Conservation (phyloP, 2,888 invertebrate species). For the Apamea crenata region DNA sequence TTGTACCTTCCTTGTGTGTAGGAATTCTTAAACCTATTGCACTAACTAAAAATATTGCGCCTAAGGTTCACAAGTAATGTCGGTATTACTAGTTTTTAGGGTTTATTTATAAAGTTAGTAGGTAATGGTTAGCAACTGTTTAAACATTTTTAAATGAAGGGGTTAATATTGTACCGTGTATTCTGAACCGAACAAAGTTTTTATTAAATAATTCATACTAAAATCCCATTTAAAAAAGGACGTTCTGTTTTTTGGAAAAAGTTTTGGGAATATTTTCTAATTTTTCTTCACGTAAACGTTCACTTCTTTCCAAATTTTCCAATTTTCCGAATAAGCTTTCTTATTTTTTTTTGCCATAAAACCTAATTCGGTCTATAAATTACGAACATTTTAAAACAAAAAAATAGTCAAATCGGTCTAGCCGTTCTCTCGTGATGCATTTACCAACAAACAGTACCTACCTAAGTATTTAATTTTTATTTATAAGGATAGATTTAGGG, state of each 20-base stretch:
- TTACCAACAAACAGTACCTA: too few species aligned
- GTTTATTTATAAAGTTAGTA: background rate
- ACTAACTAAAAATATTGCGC: background rate
- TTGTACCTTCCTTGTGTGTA: background rate
- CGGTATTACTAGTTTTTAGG: background rate
- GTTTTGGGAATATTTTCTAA: background rate
- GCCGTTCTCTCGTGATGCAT: too few species aligned
- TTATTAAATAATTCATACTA: too few species aligned
- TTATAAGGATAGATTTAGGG: too few species aligned
- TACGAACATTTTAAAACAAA: too few species aligned
- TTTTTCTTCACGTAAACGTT: background rate
- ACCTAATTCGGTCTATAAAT: too few species aligned
- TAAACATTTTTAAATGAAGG: background rate
- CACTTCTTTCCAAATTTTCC: too few species aligned
- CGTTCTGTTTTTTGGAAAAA: background rate
- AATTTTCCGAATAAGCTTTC: too few species aligned
- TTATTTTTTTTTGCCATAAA: too few species aligned
- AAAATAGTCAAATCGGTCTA: too few species aligned
- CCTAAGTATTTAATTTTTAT: too few species aligned
- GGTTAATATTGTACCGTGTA: background rate
- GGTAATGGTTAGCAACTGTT: background rate
- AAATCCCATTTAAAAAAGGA: background rate
- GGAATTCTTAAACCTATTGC: background rate
- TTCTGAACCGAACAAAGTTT: background rate
- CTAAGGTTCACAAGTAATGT: background rate